These are phyloP conservation scores for Caerostris darwini DNA, from an alignment of 1,140 invertebrate genomes.

Conservation along the genomic window DNA sequence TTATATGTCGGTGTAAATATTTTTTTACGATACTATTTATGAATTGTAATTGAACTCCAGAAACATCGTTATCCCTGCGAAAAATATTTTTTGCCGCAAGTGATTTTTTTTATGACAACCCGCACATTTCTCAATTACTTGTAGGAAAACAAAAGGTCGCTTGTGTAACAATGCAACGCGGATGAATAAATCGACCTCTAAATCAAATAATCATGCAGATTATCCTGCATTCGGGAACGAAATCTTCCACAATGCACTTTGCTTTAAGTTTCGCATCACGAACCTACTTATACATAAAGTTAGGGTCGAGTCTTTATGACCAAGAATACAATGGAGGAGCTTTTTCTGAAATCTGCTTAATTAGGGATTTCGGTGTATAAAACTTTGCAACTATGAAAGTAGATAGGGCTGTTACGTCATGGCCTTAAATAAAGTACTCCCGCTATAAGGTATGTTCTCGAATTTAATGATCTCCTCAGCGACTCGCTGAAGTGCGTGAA, in stretches of 20 bases:
- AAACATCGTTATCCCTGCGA: not conserved
- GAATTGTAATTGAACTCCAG: constrained; percentile 12
- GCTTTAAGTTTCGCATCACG: constrained; percentile 47
- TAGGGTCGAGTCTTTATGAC: constrained; percentile 50
- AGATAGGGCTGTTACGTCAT: constrained; percentile 56
- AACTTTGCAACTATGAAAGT: constrained; percentile 50
- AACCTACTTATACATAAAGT: constrained; percentile 57
- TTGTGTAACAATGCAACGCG: constrained; percentile 66
- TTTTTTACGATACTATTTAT: constrained; percentile 10
- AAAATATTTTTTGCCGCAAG: constrained; percentile 28
- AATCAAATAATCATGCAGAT: constrained; percentile 54
- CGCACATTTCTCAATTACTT: constrained; percentile 26
- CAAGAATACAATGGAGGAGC: constrained; percentile 68
- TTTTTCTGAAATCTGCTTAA: constrained; percentile 63
- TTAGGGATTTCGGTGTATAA: constrained; percentile 60
- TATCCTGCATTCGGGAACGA: not conserved
- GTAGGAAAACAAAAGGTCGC: constrained; percentile 59
- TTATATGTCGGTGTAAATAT: constrained; percentile 20
- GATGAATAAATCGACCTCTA: constrained; percentile 63
- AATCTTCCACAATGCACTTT: not conserved
- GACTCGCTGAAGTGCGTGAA: constrained; percentile 38
- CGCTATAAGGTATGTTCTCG: constrained; percentile 17
- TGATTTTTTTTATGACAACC: constrained; percentile 47
- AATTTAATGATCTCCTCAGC: constrained; percentile 37
- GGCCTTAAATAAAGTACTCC: constrained; percentile 23